These are phyloP conservation scores for Valencia hispanica DNA, from an alignment of 2,797 vertebrate genomes.

Conservation along the genomic window DNA sequence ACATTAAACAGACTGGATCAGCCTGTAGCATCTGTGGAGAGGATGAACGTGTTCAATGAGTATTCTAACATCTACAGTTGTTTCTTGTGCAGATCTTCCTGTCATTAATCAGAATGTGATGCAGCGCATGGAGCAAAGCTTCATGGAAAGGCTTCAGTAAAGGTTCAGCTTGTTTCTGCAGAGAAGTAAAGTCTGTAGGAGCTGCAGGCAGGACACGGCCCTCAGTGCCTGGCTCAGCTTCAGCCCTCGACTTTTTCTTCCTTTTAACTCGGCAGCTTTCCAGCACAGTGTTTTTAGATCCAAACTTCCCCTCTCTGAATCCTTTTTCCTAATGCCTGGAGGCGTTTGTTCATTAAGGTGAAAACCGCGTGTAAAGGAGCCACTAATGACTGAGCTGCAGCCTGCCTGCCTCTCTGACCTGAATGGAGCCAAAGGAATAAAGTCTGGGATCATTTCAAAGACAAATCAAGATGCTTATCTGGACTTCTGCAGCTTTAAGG, in stretches of 20 bases:
- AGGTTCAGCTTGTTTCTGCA: slow-evolving; percentile 4
- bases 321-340: slow-evolving; percentile 10
- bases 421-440: slow-evolving; percentile 13
- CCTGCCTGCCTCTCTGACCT: slow-evolving; percentile 27
- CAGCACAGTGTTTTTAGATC: slow-evolving; percentile 51
- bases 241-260: slow-evolving; percentile 33
- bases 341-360: slow-evolving; percentile 35
- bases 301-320: slow-evolving; percentile 19
- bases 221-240: slow-evolving; percentile 46
- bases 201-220: slow-evolving; percentile 32
- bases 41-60: background rate
- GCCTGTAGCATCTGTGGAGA: background rate
- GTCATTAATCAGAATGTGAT: background rate
- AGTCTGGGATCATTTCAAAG: slow-evolving; percentile 63
- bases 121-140: background rate
- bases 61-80: background rate
- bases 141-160: background rate
- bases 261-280: slow-evolving; percentile 36
- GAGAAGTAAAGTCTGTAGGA: slow-evolving; percentile 25
- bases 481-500: slow-evolving; percentile 56
- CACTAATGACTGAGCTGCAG: slow-evolving; percentile 46
- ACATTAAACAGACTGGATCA: background rate
- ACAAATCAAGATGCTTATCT: slow-evolving; percentile 74
- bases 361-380: too few relatives aligned
- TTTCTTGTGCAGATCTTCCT: background rate